Evolutionary conservation across 2,797 vertebrate genomes (phyloP), one percentile per base, ranked within the genome.

Genomic region (Xenopus petersii): DNA sequence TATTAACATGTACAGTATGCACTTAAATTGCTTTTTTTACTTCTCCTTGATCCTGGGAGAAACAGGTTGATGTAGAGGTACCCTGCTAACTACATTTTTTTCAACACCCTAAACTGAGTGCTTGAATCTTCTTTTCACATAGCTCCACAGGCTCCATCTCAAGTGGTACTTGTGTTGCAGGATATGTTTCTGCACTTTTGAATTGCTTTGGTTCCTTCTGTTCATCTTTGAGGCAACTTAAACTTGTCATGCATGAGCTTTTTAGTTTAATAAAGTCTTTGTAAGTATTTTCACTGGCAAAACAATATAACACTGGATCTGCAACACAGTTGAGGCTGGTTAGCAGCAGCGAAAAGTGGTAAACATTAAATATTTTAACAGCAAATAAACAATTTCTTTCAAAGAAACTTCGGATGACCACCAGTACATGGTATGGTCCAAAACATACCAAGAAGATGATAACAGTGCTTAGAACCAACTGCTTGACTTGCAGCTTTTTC

Each of bases 401-500:
- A 83, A 95, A 84, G 68, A 95, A n/a, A 12, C 95, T 99, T 82
- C 97, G 94, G 12, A 95, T 79, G 2, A 98, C 83, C 81, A 98
- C 87, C 54, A 98, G 92, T 71, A 93, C 47, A 66, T 99, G 97
- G 80, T 99, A 98, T 0, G 97, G 97, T 1, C 93, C 94, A 86
- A 99, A 98, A 82, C 96, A 98, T 82, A 94, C 89, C 62, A 98
- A 85, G 87, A 98, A 98, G 85, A 99, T 99, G 59, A 96, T 81
- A 74, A 98, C 91, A 3, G 95, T 97, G 87, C 95, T 95, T 73
- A 94, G 93, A 77, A 99, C 96, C 26, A 99, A 84, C 75, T 95
- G 88, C 77, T 94, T 93, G 83, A 99, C 95, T 85, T 96, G 92
- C 2, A 83, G 88, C 91, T 99, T 99, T 85, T 94, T 95, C 59